phyloP scores from a whole-genome alignment of 2,113 vertebrate genomes.

The Falcunculus frontatus region DNA sequence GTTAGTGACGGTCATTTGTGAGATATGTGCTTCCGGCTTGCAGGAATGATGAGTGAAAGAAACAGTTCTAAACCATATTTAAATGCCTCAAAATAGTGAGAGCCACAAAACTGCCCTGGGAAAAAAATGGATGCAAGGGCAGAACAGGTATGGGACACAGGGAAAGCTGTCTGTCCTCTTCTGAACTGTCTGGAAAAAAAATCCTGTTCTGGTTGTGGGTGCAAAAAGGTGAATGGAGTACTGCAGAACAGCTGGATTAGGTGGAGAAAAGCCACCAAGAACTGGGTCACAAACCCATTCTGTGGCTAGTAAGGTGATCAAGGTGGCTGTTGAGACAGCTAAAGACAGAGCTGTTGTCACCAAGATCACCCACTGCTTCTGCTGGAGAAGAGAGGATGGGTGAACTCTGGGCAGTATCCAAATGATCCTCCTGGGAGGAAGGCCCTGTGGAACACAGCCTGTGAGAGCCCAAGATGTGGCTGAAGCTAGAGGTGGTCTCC shows the following conservation, averaged over 20 bases:
- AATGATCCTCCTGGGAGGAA: background rate
- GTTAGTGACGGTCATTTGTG: background rate
- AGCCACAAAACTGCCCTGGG: background rate
- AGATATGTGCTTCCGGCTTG: background rate
- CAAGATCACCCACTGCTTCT: background rate
- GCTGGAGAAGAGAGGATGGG: background rate
- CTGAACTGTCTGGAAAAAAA: background rate
- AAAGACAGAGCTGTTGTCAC: background rate
- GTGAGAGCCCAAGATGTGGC: background rate
- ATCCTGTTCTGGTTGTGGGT: rapidly evolving
- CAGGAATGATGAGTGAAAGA: background rate
- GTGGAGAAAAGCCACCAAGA: background rate
- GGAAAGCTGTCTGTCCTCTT: background rate
- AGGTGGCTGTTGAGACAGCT: background rate
- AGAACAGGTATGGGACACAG: background rate
- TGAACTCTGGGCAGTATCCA: background rate
- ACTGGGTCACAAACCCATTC: background rate
- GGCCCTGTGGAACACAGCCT: background rate
- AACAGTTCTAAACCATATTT: background rate
- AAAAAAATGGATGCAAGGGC: background rate
- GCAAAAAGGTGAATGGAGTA: background rate
- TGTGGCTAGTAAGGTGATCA: background rate
- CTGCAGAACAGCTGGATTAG: background rate
- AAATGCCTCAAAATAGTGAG: background rate
- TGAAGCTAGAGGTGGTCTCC: background rate